These are phyloP conservation scores for Cheilinus undulatus DNA, from an alignment of 2,113 vertebrate species.

Conservation along the genomic window DNA sequence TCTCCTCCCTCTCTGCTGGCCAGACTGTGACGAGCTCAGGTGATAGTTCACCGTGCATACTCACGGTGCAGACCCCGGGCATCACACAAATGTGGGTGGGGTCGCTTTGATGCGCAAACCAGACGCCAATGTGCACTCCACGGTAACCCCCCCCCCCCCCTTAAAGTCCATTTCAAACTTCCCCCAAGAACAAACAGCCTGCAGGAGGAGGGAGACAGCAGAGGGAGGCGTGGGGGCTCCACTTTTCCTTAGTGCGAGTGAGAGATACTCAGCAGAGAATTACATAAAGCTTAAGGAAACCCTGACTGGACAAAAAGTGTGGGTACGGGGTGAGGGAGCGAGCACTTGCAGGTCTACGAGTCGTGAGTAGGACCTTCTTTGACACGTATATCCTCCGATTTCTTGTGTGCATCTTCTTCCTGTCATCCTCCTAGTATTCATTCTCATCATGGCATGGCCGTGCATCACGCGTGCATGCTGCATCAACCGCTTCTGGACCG, in stretches of 20 bases:
- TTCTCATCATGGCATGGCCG: slow-evolving; percentile 93
- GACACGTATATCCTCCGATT: slow-evolving; percentile 4
- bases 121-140: slow-evolving; percentile 63
- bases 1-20: slow-evolving; percentile 59
- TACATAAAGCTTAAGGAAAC: slow-evolving; percentile 21
- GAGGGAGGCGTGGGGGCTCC: slow-evolving; percentile 36
- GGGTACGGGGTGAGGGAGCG: slow-evolving; percentile 7
- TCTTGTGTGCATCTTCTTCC: background rate
- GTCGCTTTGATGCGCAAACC: slow-evolving; percentile 75
- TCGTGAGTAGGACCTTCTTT: slow-evolving; percentile 65
- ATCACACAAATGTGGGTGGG: slow-evolving; percentile 78
- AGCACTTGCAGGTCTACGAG: slow-evolving; percentile 27
- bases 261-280: slow-evolving; percentile 21
- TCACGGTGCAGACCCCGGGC: slow-evolving; percentile 61
- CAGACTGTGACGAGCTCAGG: slow-evolving; percentile 78
- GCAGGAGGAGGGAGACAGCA: slow-evolving; percentile 38
- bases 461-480: slow-evolving; percentile 98
- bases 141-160: slow-evolving; percentile 19
- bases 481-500: slow-evolving; percentile 97
- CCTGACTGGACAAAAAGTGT: slow-evolving; percentile 46
- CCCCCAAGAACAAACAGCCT: slow-evolving; percentile 31
- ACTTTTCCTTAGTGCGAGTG: slow-evolving; percentile 11
- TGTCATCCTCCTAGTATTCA: background rate
- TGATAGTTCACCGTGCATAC: slow-evolving; percentile 70
- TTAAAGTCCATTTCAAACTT: slow-evolving; percentile 58